Conservation (phyloP, 2,113 vertebrate species). For the Myiozetetes cayanensis region DNA sequence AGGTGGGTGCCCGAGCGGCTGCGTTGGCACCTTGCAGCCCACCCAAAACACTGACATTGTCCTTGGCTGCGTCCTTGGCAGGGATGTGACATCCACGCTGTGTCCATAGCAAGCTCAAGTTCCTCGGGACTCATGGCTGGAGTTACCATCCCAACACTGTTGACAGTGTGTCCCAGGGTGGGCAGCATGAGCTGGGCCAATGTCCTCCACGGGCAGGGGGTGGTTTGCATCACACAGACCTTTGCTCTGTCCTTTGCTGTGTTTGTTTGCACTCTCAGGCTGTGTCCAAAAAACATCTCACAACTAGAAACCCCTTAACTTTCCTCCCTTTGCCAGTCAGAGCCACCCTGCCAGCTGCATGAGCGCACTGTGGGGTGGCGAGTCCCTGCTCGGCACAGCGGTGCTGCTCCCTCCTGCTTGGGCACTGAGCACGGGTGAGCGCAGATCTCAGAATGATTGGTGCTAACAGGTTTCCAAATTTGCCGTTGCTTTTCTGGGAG, state of each 20-base stretch:
- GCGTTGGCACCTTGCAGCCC: not conserved
- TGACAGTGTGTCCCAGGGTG: not conserved
- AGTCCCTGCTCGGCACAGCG: fast-evolving
- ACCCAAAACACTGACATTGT: fast-evolving
- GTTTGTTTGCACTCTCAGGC: not conserved
- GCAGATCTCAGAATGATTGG: not conserved
- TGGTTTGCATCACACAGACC: not conserved
- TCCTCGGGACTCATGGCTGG: not conserved
- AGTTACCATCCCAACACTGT: not conserved
- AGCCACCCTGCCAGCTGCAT: not conserved
- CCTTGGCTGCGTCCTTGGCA: not conserved
- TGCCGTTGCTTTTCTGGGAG: not conserved
- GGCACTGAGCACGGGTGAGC: not conserved
- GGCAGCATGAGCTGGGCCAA: fast-evolving
- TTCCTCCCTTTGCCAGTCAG: not conserved
- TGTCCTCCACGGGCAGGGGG: not conserved
- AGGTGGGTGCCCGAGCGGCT: fast-evolving
- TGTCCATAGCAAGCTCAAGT: not conserved
- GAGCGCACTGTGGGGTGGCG: fast-evolving
- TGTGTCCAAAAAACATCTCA: not conserved
- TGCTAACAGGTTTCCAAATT: not conserved
- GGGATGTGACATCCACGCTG: fast-evolving
- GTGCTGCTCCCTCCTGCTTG: not conserved
- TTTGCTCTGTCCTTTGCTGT: not conserved
- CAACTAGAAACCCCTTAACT: not conserved